These are phyloP conservation scores for Paguma larvata DNA, from an alignment of 2,797 vertebrate species.

Conservation along the genomic window DNA sequence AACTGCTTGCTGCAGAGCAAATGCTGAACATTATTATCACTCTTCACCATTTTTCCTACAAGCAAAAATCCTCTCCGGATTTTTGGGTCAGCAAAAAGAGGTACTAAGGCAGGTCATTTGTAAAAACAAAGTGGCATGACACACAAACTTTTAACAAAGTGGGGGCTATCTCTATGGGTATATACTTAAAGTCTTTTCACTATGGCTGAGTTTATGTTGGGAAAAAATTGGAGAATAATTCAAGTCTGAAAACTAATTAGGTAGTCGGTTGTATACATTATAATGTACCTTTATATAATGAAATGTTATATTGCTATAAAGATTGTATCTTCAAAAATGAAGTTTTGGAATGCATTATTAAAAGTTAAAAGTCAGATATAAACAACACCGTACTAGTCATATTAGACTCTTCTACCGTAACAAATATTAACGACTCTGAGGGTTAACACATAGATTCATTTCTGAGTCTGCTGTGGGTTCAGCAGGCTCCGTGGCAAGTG, in stretches of 20 bases:
- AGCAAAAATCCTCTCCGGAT: not conserved
- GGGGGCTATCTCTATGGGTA: not conserved
- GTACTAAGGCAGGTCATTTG: not conserved
- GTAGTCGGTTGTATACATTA: not conserved
- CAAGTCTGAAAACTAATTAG: not conserved
- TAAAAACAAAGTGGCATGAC: not conserved
- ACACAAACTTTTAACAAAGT: not conserved
- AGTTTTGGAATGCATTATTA: slow-evolving; percentile 7
- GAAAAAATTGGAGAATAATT: slow-evolving; percentile 8
- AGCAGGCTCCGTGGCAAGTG: not conserved
- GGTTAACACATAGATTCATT: not conserved
- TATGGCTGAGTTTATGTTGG: not conserved
- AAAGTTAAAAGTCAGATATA: not conserved
- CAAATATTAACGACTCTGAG: not conserved
- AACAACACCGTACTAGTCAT: not conserved
- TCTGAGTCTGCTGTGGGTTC: not conserved
- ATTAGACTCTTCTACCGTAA: not conserved
- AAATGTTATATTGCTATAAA: not conserved
- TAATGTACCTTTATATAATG: not conserved
- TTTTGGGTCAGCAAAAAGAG: not conserved
- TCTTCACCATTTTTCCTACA: not conserved
- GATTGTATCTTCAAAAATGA: not conserved
- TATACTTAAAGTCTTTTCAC: not conserved
- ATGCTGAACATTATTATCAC: not conserved
- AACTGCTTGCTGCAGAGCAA: not conserved